Conservation (phyloP, 2,113 vertebrate species). For the Rhea americana region DNA sequence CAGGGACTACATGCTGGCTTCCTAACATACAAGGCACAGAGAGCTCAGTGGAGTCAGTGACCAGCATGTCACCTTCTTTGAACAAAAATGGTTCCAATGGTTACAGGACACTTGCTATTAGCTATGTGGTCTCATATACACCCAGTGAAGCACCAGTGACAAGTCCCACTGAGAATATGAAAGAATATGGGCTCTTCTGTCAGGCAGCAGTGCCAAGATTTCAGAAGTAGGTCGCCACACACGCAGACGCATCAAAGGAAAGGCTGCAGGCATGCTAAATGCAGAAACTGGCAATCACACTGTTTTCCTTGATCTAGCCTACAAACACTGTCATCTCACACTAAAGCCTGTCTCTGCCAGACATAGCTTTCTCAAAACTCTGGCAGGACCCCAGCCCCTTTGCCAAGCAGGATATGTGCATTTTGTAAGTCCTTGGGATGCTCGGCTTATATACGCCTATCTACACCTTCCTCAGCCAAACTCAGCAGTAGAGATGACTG, state of each 20-base stretch:
- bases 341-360: constrained; percentile 45
- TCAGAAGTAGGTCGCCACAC: constrained; percentile 67
- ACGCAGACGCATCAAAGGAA: constrained; percentile 60
- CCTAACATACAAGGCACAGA: neutral
- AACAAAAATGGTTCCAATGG: constrained; percentile 49
- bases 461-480: neutral
- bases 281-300: constrained; percentile 45
- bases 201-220: constrained; percentile 55
- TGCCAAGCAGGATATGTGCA: constrained; percentile 40
- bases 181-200: constrained; percentile 49
- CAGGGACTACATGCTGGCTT: neutral
- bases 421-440: constrained; percentile 38
- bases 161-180: constrained; percentile 64
- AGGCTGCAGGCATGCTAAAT: constrained; percentile 56
- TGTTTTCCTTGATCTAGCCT: constrained; percentile 56
- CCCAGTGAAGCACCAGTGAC: constrained; percentile 27
- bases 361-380: constrained; percentile 43
- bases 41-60: neutral
- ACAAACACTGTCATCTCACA: constrained; percentile 56
- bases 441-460: fast-evolving
- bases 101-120: constrained; percentile 45
- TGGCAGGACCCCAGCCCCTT: constrained; percentile 16
- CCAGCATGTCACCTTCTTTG: neutral
- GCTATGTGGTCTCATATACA: constrained; percentile 35
- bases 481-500: neutral